Conservation (phyloP, 2,113 vertebrate species). For the Pionites leucogaster region DNA sequence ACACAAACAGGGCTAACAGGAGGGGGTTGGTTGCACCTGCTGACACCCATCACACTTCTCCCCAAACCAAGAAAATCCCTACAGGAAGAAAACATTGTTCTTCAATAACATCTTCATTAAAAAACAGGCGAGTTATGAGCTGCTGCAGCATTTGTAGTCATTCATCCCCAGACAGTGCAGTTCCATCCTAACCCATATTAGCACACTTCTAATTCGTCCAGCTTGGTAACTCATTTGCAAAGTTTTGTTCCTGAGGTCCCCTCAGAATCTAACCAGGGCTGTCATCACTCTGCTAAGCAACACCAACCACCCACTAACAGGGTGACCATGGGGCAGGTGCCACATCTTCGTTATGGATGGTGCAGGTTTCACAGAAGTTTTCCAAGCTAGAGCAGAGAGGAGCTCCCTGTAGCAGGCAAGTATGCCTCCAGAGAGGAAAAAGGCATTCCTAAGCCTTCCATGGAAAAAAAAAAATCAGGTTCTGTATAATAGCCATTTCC, state of each 20-base stretch:
- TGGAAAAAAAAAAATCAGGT: neutral
- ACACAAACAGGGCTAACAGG: neutral
- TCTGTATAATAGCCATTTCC: neutral
- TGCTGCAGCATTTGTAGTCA: neutral
- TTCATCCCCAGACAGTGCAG: neutral
- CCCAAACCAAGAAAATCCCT: neutral
- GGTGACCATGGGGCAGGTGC: neutral
- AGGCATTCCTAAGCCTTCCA: neutral
- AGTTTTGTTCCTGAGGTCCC: neutral
- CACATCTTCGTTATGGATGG: neutral
- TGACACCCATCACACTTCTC: neutral
- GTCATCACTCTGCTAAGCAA: neutral
- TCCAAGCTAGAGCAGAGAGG: neutral
- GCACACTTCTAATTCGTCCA: neutral
- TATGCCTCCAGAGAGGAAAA: fast-evolving
- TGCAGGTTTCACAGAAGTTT: neutral
- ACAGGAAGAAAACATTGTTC: neutral
- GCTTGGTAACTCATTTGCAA: neutral
- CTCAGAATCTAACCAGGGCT: neutral
- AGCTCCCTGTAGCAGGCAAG: neutral
- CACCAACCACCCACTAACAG: no score
- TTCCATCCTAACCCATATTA: neutral
- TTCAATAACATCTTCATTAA: neutral
- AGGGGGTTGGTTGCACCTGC: neutral
- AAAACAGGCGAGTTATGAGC: neutral